A percentile compares a stretch with the other conserved stretches of the same genome.
These are phyloP conservation scores for Eira barbara DNA, from an alignment of 2,113 vertebrate species.

Conservation along the genomic window DNA sequence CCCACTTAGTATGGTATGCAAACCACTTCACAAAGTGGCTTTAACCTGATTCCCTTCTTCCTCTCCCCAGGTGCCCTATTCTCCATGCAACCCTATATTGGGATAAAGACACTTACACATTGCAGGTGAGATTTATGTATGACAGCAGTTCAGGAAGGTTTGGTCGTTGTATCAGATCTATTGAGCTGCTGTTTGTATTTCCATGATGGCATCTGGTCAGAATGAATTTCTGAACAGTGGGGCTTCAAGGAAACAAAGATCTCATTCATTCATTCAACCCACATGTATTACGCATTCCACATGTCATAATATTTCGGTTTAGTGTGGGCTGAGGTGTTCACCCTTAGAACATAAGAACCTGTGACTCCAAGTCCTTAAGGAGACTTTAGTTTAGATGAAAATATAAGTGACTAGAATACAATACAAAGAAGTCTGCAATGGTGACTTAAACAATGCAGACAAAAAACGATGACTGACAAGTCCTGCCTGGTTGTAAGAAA, in stretches of 20 bases:
- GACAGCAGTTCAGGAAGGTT: background rate
- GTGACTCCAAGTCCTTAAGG: background rate
- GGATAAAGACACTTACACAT: background rate
- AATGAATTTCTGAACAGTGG: background rate
- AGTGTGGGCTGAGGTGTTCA: background rate
- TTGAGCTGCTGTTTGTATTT: background rate
- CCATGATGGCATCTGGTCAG: background rate
- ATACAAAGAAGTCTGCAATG: background rate
- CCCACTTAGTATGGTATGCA: background rate
- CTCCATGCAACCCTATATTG: background rate
- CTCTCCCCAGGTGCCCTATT: rapidly evolving
- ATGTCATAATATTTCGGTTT: background rate
- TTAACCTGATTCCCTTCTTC: background rate
- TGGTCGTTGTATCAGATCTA: background rate
- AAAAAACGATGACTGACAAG: background rate
- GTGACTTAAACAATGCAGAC: background rate
- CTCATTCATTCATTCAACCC: background rate
- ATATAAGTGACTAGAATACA: background rate
- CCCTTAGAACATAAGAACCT: background rate
- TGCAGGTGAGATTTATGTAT: background rate
- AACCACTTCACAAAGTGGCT: background rate
- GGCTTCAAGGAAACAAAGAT: background rate
- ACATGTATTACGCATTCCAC: background rate
- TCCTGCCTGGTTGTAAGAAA: background rate
- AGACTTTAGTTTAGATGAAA: background rate